phyloP scores from a whole-genome alignment of 2,888 invertebrate genomes.

The Oscheius sp. region DNA sequence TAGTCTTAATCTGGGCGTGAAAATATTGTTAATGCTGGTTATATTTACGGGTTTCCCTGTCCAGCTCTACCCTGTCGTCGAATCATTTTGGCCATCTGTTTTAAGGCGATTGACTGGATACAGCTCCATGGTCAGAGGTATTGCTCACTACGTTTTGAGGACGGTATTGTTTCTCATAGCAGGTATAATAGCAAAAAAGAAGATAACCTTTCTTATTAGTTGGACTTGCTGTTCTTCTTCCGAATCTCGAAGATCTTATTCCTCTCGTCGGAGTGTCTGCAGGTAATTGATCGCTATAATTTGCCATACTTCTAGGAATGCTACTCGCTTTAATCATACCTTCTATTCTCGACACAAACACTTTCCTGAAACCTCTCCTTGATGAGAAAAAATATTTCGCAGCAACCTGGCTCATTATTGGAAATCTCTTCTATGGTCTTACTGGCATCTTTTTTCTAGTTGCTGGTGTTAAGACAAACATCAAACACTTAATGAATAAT shows the following conservation, averaged over 20 bases:
- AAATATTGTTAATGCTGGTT: conserved; percentile 58
- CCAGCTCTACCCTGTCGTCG: conserved; percentile 91
- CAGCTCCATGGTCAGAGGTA: not conserved
- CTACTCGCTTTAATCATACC: conserved; percentile 60
- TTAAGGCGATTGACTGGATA: conserved; percentile 37
- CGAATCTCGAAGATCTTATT: conserved; percentile 66
- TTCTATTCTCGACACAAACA: conserved; percentile 21
- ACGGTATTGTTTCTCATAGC: conserved; percentile 14
- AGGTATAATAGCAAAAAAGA: conserved; percentile 6
- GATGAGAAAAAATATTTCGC: conserved; percentile 7
- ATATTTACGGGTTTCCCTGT: conserved; percentile 75
- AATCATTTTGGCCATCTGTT: conserved; percentile 85
- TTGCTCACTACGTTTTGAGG: conserved; percentile 20
- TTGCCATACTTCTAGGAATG: conserved; percentile 52
- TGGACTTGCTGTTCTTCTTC: conserved; percentile 58
- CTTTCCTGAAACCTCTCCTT: conserved; percentile 18
- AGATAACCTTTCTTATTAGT: conserved; percentile 41
- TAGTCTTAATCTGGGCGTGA: conserved; percentile 60
- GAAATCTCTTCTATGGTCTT: conserved; percentile 7
- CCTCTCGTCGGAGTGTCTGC: conserved; percentile 66
- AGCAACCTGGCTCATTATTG: not conserved
- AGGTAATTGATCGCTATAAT: conserved; percentile 8
- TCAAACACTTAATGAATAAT: conserved; percentile 15
- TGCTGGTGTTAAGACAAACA: conserved; percentile 23
- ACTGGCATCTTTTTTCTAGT: conserved; percentile 22